These are phyloP conservation scores for Silurus aristotelis DNA, from an alignment of 2,797 vertebrate species.

Conservation along the genomic window DNA sequence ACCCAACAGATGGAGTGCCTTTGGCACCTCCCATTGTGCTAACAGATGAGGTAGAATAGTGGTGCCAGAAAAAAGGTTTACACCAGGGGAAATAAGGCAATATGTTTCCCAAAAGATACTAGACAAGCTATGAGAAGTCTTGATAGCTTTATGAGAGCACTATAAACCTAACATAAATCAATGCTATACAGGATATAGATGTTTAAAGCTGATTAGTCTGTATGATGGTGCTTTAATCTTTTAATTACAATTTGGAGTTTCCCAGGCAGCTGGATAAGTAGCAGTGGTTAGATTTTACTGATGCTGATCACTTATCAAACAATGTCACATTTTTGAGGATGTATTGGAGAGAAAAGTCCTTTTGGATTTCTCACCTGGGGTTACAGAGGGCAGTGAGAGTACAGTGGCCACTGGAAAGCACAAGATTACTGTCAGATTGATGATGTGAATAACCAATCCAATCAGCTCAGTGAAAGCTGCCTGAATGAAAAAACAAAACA, in stretches of 20 bases:
- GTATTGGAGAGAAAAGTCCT: background rate
- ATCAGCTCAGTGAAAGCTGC: slow-evolving; percentile 77
- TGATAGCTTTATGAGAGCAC: slow-evolving; percentile 20
- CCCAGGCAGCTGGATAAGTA: background rate
- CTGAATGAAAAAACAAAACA: slow-evolving; percentile 63
- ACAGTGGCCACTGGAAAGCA: slow-evolving; percentile 81
- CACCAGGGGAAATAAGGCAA: slow-evolving; percentile 39
- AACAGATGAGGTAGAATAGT: slow-evolving; percentile 69
- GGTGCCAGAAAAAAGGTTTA: slow-evolving; percentile 49
- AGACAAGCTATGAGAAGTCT: slow-evolving; percentile 25
- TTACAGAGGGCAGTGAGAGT: slow-evolving; percentile 79
- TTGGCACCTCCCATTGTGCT: slow-evolving; percentile 68
- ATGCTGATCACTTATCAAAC: background rate
- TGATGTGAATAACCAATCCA: slow-evolving; percentile 76
- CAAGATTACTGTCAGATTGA: slow-evolving; percentile 77
- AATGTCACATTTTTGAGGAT: background rate
- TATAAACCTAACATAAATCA: background rate
- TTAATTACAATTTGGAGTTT: background rate
- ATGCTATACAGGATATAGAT: background rate
- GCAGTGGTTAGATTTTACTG: background rate
- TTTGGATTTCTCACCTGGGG: slow-evolving; percentile 76
- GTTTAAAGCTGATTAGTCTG: background rate
- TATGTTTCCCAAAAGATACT: slow-evolving; percentile 29
- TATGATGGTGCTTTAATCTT: background rate
- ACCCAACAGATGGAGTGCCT: slow-evolving; percentile 74